A percentile compares a stretch with the other conserved stretches of the same genome.
phyloP scores from a whole-genome alignment of 2,797 vertebrate genomes.

The Lacerta bilineata region DNA sequence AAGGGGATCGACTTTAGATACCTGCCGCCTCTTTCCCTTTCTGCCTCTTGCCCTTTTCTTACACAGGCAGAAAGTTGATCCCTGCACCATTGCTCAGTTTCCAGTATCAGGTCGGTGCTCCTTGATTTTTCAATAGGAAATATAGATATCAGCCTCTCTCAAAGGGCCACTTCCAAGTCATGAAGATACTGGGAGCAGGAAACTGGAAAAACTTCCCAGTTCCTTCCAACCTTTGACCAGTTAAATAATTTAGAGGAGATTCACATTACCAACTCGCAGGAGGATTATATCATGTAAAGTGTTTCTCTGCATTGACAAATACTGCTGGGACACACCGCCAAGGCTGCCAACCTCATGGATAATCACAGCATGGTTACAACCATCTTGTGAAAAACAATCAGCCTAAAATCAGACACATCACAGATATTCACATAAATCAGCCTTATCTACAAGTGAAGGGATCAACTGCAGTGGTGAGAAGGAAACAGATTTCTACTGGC shows the following conservation, averaged over 20 bases:
- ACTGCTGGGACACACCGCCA: neutral
- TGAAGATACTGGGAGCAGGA: neutral
- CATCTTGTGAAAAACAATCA: neutral
- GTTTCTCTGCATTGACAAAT: neutral
- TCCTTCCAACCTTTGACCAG: neutral
- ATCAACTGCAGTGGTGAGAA: neutral
- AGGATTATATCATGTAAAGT: neutral
- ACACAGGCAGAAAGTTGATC: too few relatives aligned
- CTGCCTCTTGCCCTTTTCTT: too few relatives aligned
- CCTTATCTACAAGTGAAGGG: neutral
- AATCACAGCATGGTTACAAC: neutral
- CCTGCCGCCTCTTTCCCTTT: too few relatives aligned
- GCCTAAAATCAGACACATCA: neutral
- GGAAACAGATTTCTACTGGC: neutral
- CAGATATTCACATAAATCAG: neutral
- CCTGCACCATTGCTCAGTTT: neutral
- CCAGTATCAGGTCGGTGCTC: neutral
- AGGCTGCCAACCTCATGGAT: neutral
- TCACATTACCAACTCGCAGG: neutral
- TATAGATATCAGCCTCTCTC: neutral
- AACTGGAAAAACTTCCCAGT: neutral
- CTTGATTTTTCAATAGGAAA: neutral
- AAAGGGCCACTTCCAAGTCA: neutral
- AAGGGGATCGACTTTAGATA: too few relatives aligned
- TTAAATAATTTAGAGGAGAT: neutral